Percentiles rank a stretch among this genome's conserved stretches.
Conservation (phyloP, 2,888 invertebrate genomes). For the Thyatira batis region DNA sequence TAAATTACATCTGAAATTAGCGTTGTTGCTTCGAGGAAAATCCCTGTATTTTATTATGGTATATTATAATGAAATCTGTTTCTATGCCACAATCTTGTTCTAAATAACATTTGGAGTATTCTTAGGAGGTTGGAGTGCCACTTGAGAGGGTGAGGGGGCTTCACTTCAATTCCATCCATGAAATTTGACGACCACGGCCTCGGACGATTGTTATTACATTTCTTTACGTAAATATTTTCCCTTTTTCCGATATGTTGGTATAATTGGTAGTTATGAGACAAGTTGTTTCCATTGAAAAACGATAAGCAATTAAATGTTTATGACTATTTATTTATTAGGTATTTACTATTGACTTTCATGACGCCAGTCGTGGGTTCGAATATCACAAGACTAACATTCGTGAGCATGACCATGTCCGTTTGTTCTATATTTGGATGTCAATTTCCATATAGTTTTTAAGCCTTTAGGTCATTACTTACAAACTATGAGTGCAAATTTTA, state of each 20-base stretch:
- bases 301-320: not conserved
- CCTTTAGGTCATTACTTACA: too few relatives aligned
- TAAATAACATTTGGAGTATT: conserved; percentile 26
- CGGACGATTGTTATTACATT: conserved; percentile 10
- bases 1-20: not conserved
- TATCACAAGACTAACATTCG: too few relatives aligned
- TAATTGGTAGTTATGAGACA: not conserved
- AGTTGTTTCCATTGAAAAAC: not conserved
- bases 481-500: too few relatives aligned
- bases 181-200: conserved; percentile 27
- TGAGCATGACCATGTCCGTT: too few relatives aligned
- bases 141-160: conserved; percentile 28
- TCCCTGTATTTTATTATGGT: conserved; percentile 13
- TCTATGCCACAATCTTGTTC: conserved; percentile 29
- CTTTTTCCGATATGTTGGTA: conserved; percentile 23
- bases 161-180: conserved; percentile 39
- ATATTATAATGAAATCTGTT: conserved; percentile 13
- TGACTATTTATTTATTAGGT: not conserved
- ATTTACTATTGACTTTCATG: not conserved
- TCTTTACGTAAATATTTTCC: conserved; percentile 7
- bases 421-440: too few relatives aligned
- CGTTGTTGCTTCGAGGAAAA: conserved; percentile 8
- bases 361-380: too few relatives aligned
- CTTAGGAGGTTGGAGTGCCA: conserved; percentile 29
- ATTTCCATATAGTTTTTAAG: too few relatives aligned